These are phyloP conservation scores for Sinodicranocentrus sp. DNA, from an alignment of 2,888 invertebrate species.

Conservation along the genomic window DNA sequence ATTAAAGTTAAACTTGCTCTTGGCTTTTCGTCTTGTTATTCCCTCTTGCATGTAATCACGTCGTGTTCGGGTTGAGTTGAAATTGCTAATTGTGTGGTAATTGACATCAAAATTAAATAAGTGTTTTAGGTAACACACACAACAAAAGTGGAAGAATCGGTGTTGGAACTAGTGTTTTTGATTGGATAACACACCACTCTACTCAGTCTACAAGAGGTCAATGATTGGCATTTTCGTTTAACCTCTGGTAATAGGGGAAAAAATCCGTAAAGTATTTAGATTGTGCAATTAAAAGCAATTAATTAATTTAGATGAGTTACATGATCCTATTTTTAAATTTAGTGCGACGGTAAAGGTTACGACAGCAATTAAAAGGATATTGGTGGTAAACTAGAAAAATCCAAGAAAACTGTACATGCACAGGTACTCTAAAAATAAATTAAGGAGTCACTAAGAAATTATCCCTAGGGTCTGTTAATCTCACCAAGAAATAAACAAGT, in stretches of 20 bases:
- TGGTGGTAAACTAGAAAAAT: too few species aligned
- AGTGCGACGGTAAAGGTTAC: too few species aligned
- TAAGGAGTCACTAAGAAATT: too few species aligned
- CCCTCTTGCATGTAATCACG: conserved; percentile 5
- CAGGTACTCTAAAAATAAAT: too few species aligned
- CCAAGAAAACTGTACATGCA: too few species aligned
- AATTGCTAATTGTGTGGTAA: conserved; percentile 1
- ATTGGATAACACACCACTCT: not conserved
- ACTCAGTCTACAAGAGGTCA: conserved; percentile 1
- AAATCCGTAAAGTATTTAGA: not conserved
- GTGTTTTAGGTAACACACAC: not conserved
- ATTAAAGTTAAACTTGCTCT: too few species aligned
- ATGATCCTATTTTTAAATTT: too few species aligned
- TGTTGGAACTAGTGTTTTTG: not conserved
- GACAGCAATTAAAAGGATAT: too few species aligned
- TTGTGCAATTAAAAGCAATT: not conserved
- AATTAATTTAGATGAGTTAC: conserved; percentile 1
- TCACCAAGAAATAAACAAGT: too few species aligned
- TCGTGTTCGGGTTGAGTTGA: not conserved
- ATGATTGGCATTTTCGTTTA: not conserved
- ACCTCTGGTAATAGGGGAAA: not conserved
- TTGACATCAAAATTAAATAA: conserved; percentile 9
- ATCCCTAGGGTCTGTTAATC: too few species aligned
- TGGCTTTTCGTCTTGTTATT: not conserved
- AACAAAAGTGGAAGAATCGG: too few species aligned